Conservation (phyloP, 1,140 invertebrate genomes). For the Oncopodura yosiiana region DNA sequence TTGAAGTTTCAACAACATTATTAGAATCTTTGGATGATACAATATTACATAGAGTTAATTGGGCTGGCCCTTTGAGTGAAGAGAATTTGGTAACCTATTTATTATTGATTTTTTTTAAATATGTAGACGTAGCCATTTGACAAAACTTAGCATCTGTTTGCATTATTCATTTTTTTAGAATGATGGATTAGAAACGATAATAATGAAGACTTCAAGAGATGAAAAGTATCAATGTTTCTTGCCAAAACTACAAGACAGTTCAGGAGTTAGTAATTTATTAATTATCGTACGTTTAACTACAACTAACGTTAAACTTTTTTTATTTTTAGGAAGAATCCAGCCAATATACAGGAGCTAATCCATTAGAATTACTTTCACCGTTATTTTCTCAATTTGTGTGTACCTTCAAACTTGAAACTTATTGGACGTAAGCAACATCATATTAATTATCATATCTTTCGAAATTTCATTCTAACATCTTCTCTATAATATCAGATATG, state of each 20-base stretch:
- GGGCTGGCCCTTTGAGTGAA: constrained; percentile 53
- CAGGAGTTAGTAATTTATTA: constrained; percentile 25
- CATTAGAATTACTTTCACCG: constrained; percentile 62
- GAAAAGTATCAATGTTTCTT: constrained; percentile 57
- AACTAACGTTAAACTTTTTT: neutral
- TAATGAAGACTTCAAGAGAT: constrained; percentile 43
- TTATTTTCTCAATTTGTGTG: constrained; percentile 63
- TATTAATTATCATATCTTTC: too few relatives aligned
- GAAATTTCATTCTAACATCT: too few relatives aligned
- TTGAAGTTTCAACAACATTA: constrained; percentile 36
- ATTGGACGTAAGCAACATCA: too few relatives aligned
- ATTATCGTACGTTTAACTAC: constrained; percentile 3
- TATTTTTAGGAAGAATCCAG: constrained; percentile 38
- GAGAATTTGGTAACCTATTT: constrained; percentile 41
- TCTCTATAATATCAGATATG: too few relatives aligned
- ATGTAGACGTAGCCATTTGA: neutral
- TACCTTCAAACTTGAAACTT: constrained; percentile 82
- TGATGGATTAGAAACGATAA: constrained; percentile 36
- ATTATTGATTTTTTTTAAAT: neutral
- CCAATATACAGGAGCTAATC: constrained; percentile 53
- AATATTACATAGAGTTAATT: constrained; percentile 68
- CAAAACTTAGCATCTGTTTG: neutral
- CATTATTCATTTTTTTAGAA: neutral
- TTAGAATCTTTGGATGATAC: constrained; percentile 70
- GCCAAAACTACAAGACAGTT: constrained; percentile 38